Conservation (phyloP, 2,113 vertebrate species). For the Illadopsis cleaveri region DNA sequence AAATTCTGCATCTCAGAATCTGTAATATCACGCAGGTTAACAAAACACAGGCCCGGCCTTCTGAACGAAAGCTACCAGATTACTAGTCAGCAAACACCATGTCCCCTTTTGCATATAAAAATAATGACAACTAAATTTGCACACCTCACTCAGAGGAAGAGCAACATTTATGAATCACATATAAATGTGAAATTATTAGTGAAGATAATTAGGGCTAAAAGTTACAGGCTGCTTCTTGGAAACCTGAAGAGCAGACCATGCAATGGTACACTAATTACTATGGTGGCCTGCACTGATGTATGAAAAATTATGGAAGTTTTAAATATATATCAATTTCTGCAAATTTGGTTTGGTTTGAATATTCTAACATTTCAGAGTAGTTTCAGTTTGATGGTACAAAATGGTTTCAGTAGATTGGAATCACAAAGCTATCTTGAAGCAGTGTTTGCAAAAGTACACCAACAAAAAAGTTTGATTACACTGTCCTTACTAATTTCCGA, state of each 20-base stretch:
- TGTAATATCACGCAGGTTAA: not conserved
- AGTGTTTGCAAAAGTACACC: not conserved
- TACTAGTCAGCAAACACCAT: not conserved
- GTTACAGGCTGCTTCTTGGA: not conserved
- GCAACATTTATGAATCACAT: not conserved
- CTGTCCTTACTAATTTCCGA: not conserved
- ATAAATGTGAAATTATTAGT: not conserved
- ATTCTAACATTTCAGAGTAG: not conserved
- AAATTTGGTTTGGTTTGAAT: not conserved
- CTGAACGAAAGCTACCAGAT: not conserved
- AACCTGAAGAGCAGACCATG: not conserved
- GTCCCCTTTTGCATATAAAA: not conserved
- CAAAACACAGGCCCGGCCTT: not conserved
- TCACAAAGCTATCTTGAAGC: not conserved
- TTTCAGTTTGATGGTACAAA: not conserved
- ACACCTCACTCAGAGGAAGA: not conserved
- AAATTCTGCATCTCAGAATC: not conserved
- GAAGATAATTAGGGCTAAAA: not conserved
- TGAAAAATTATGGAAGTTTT: not conserved
- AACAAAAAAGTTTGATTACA: not conserved
- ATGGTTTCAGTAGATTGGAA: not conserved
- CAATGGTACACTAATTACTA: not conserved
- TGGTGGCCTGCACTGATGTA: not conserved
- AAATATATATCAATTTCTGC: not conserved
- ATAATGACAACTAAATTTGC: not conserved